These are phyloP conservation scores for Syrmaticus mikado DNA, from an alignment of 2,113 vertebrate genomes.

Conservation along the genomic window DNA sequence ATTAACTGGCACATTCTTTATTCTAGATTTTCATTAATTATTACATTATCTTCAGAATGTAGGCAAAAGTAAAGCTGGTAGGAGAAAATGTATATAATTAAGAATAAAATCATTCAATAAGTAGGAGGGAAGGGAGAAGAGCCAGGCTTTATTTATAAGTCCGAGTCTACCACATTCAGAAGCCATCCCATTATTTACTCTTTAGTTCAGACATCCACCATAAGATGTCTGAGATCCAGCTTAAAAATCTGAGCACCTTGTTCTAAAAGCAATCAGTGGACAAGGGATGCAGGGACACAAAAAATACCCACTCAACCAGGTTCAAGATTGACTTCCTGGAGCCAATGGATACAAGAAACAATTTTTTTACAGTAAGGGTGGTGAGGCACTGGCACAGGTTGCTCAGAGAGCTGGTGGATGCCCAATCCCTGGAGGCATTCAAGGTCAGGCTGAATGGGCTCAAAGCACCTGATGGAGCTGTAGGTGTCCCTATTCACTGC, in stretches of 20 bases:
- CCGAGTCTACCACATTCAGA: not conserved
- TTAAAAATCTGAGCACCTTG: not conserved
- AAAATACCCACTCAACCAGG: fast-evolving
- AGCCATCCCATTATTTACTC: not conserved
- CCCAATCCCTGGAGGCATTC: no score
- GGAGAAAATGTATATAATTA: not conserved
- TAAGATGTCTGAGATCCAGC: not conserved
- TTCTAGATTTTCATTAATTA: not conserved
- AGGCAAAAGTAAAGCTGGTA: not conserved
- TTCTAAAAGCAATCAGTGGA: not conserved
- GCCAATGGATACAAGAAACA: no score
- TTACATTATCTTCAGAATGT: not conserved
- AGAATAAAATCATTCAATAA: not conserved
- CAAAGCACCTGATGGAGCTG: no score
- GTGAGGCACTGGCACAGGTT: no score
- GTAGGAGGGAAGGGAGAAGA: not conserved
- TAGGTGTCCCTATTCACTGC: no score
- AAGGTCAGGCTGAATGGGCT: no score
- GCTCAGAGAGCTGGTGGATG: no score
- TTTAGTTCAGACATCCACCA: not conserved
- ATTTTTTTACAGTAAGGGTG: no score
- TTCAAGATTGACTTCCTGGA: not conserved
- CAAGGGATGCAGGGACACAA: not conserved
- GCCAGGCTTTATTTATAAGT: not conserved
- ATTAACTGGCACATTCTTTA: not conserved